Base-by-base conservation (phyloP, 2,888 invertebrate genomes). In the Papilio demoleus region DNA sequence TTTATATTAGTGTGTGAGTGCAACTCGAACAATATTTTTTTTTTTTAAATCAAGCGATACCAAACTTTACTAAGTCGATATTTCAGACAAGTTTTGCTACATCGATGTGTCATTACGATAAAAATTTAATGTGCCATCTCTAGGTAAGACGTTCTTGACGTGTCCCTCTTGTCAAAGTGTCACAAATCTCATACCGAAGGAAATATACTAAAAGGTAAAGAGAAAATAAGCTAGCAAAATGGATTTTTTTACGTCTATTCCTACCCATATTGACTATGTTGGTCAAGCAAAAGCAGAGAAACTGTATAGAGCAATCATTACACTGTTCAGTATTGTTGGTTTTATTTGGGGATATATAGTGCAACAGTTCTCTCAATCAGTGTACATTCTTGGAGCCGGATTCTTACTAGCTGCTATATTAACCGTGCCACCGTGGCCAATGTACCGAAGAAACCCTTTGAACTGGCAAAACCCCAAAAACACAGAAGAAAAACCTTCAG, bases 371-470 rank as follows among this genome's bases (percentile, higher is more conserved):
- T 99, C 98, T 0, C 97, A 98, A 85, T 98, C 98, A 1, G 97
- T 99, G 36, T 98, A 97, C 80, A 97, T 98, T 80, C 93, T 99
- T 61, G 97, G 97, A 38, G 98, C 97, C 78, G 99, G 99, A 72
- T 98, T 98, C 81, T 92, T 96, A 1, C 89, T 99, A 72, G 97
- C 98, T 56, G 95, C 97, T 47, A 88, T 98, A 80, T 86, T 98
- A 56, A 97, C 98, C 0, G 95, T 99, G 78, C 98, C 98, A 31
- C 98, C 98, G n/a, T 99, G 99, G 98, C 97, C 98, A 0, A 96
- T 98, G 94, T 99, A 97, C 81, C 94, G 98, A 72, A 95, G 95
- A 72, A 97, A 97, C 81, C 96, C 98, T 2, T 90, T 99, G 5
- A 96, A 96, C 72, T 99, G 99, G 99, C 97, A 97, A 83, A 97